Evolutionary conservation across 2,113 vertebrate species (phyloP).

Genomic region (Barbus barbus): DNA sequence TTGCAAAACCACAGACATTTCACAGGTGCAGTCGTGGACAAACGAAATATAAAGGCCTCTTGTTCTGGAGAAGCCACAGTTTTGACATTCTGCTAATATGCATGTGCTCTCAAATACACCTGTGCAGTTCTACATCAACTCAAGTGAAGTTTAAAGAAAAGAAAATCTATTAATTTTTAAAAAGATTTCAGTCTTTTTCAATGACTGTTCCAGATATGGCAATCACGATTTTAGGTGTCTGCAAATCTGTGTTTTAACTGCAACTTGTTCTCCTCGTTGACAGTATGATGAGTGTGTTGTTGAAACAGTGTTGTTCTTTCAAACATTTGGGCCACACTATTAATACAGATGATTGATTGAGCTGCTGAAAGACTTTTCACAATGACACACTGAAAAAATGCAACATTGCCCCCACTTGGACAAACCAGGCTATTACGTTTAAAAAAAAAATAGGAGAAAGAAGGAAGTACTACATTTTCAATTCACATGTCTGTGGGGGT

Average conservation of each 20-base stretch:
- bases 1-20: constrained; percentile 57
- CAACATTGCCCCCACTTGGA: constrained; percentile 64
- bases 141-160: neutral
- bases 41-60: constrained; percentile 65
- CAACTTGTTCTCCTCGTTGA: too few species aligned
- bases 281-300: too few species aligned
- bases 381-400: constrained; percentile 28
- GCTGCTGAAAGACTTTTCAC: neutral
- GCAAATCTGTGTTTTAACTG: too few species aligned
- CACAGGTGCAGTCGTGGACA: constrained; percentile 58
- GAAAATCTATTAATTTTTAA: too few species aligned
- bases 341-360: neutral
- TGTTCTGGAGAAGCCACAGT: constrained; percentile 53
- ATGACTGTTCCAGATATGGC: neutral
- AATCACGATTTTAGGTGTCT: neutral
- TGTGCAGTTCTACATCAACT: neutral
- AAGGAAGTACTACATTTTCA: neutral
- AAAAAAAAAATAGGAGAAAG: neutral
- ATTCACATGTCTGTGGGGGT: neutral
- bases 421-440: neutral
- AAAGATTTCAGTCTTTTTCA: neutral
- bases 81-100: constrained; percentile 48
- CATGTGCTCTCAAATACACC: constrained; percentile 19
- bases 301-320: too few species aligned
- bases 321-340: too few species aligned